Percentiles rank a stretch among this genome's conserved stretches.
phyloP scores from a whole-genome alignment of 2,888 invertebrate species.

The Busseola fusca region DNA sequence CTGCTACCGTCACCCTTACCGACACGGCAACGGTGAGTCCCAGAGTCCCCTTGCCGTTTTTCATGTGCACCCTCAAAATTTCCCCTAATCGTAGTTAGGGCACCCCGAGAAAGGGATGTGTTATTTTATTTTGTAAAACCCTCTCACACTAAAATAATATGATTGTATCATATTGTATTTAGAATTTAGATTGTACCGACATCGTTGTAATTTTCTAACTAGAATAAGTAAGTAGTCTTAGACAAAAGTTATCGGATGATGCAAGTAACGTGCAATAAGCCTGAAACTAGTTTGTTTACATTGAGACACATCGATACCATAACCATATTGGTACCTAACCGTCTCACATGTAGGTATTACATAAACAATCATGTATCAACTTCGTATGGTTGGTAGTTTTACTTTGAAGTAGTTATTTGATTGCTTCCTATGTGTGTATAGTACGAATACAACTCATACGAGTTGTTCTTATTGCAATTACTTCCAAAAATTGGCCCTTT shows the following conservation, averaged over 20 bases:
- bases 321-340: constrained; percentile 66
- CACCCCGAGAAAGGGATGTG: constrained; percentile 82
- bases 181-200: constrained; percentile 28
- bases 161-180: constrained; percentile 30
- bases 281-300: constrained; percentile 75
- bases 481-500: not conserved
- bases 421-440: too few relatives aligned
- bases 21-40: constrained; percentile 89
- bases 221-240: constrained; percentile 1
- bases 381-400: constrained; percentile 37
- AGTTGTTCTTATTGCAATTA: not conserved
- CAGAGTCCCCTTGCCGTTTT: constrained; percentile 72
- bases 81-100: constrained; percentile 84
- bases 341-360: constrained; percentile 77
- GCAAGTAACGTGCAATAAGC: constrained; percentile 60
- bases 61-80: constrained; percentile 83
- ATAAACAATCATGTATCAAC: constrained; percentile 66
- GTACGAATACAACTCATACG: not conserved
- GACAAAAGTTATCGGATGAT: constrained; percentile 44
- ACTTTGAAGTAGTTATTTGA: constrained; percentile 17
- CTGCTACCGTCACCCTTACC: constrained; percentile 87
- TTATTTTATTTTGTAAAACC: constrained; percentile 78
- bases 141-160: constrained; percentile 52
- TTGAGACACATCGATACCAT: constrained; percentile 71
- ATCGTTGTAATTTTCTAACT: constrained; percentile 7